phyloP scores from a whole-genome alignment of 2,797 vertebrate genomes.

The Myripristis jacobus region DNA sequence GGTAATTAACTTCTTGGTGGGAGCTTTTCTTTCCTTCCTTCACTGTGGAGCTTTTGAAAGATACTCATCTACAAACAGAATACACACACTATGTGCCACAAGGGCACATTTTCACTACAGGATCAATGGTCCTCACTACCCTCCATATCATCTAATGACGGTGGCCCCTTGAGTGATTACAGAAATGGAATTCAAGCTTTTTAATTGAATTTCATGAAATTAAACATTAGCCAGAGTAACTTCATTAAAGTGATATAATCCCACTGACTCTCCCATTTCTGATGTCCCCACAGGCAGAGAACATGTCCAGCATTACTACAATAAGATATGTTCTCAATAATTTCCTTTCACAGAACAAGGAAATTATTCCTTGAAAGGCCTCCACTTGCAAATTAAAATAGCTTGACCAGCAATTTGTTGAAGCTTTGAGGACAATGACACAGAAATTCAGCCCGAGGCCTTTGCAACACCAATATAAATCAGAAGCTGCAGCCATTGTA shows the following conservation, averaged over 20 bases:
- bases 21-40: conserved; percentile 24
- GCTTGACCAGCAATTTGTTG: conserved; percentile 61
- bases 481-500: conserved; percentile 38
- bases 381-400: conserved; percentile 58
- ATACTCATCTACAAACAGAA: neutral
- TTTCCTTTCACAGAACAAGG: conserved; percentile 58
- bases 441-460: conserved; percentile 36
- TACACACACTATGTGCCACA: conserved; percentile 12
- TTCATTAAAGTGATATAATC: conserved; percentile 80
- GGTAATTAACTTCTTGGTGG: conserved; percentile 19
- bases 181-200: conserved; percentile 66
- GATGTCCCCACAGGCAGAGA: conserved; percentile 61
- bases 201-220: conserved; percentile 78
- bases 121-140: conserved; percentile 39
- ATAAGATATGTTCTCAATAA: conserved; percentile 62
- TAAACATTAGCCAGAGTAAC: conserved; percentile 71
- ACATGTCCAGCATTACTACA: conserved; percentile 60
- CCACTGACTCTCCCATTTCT: conserved; percentile 62
- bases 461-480: conserved; percentile 30
- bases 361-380: conserved; percentile 58
- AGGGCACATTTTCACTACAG: conserved; percentile 34
- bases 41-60: conserved; percentile 18
- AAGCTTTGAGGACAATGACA: conserved; percentile 59
- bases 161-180: conserved; percentile 64
- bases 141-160: conserved; percentile 53